A percentile compares a stretch with the other conserved stretches of the same genome.
Evolutionary conservation across 2,797 vertebrate species (phyloP).

Genomic region (Meda fulgida): DNA sequence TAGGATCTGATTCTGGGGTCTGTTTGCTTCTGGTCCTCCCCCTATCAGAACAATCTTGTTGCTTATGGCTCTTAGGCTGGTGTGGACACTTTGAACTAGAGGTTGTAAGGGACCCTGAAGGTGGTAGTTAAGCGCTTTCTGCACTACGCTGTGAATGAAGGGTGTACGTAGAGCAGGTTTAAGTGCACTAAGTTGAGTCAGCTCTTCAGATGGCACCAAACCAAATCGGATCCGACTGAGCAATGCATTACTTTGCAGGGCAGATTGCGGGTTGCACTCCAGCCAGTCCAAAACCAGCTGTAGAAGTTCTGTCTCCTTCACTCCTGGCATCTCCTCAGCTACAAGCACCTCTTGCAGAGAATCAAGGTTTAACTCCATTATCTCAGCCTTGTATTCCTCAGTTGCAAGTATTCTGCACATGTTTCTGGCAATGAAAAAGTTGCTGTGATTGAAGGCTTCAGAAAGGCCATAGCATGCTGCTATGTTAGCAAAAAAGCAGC

Average conservation of each 20-base stretch:
- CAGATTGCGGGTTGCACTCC: constrained; percentile 75
- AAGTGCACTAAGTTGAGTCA: constrained; percentile 75
- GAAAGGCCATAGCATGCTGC: constrained; percentile 83
- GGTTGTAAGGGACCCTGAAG: constrained; percentile 82
- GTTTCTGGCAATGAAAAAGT: constrained; percentile 81
- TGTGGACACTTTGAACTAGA: constrained; percentile 83
- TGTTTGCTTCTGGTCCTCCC: constrained; percentile 76
- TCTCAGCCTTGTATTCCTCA: constrained; percentile 57
- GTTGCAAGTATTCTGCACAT: constrained; percentile 77
- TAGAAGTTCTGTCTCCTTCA: constrained; percentile 81
- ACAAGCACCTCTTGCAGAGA: constrained; percentile 82
- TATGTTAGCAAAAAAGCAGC: constrained; percentile 89
- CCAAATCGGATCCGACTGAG: constrained; percentile 87
- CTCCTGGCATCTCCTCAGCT: constrained; percentile 81
- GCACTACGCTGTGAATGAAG: constrained; percentile 84
- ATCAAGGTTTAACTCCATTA: constrained; percentile 83
- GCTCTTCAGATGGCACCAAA: constrained; percentile 77
- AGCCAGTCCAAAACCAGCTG: constrained; percentile 87
- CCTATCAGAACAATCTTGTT: constrained; percentile 85
- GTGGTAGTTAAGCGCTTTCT: constrained; percentile 90
- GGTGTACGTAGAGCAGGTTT: constrained; percentile 81
- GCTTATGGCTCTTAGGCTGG: constrained; percentile 79
- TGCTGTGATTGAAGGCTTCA: constrained; percentile 75
- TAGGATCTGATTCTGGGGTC: constrained; percentile 76
- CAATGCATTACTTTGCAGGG: constrained; percentile 79